Evolutionary conservation across 2,888 invertebrate genomes (phyloP), one percentile per base, ranked within the genome.

Genomic region (Coremacera marginata): DNA sequence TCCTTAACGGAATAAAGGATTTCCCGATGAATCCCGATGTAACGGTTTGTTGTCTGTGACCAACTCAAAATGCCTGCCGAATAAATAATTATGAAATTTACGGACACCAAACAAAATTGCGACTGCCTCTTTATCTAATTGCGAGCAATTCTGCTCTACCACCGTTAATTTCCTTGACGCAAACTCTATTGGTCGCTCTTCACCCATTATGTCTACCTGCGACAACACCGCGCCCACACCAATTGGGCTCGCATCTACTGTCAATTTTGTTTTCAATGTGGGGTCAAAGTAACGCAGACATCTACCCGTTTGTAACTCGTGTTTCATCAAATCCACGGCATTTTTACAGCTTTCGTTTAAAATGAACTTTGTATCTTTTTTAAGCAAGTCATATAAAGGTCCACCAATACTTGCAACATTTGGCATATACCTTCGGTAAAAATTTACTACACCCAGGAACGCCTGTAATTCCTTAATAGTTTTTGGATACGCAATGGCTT

Each of bases 131-230:
- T 31, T 31, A 31, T 31, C 31, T 31, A 31, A 31, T 31, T 31
- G 31, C 5, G 31, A 31, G 5, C 5, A n/a, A 31, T 31, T 31
- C 31, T 31, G 31, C 31, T 5, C 31, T 31, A 31, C 31, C 31
- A 31, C 31, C 31, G 31, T 31, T 78, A 83, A 83, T 70, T 80
- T 86, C 82, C 77, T 78, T 31, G 84, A 87, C 0, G 87, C 86
- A 82, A 83, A 88, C 5, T 83, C 82, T 27, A 88, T 85, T 5
- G 87, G 88, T 49, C 84, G 77, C 78, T 88, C 87, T 27, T 80
- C 31, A 77, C 22, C 86, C 85, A 80, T 87, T 84, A 16, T 75
- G 73, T 22, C 83, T 25, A 81, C 81, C 70, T 88, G 88, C 3
- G 82, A 83, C 14, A 88, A 71, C 8, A 87, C 86, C 4, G 88